Evolutionary conservation across 2,113 vertebrate genomes (phyloP), one percentile per base, ranked within the genome.

Genomic region (Tyto alba): DNA sequence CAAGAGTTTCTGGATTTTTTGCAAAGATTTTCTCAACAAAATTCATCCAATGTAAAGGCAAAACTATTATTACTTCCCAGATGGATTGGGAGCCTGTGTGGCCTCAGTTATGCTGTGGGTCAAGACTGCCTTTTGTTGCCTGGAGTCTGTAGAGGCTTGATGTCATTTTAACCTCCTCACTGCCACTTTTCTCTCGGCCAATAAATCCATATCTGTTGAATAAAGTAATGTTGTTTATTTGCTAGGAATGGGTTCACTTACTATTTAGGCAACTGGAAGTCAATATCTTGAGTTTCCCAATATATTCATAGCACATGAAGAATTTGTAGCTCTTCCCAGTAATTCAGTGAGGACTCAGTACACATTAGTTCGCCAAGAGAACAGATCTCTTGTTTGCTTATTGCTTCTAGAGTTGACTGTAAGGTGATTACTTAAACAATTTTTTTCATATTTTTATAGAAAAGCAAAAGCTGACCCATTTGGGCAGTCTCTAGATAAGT

Each of bases 81-180:
- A 2, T 60, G 60, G 59, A 20, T 23, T 25, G 27, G 23, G 20
- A 52, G 21, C 59, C 16, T 38, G 13, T 30, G 56, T 87, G 84
- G 50, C 15, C 63, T 74, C 17, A 9, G 36, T 34, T 26, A 2
- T 0, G 1, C 26, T 77, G n/a, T 41, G 16, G 7, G 41, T 69
- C 47, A 57, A 77, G 67, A n/a, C 21, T 30, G n/a, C 27, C 48
- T 92, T 82, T 66, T 69, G 41, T 26, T 57, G 40, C n/a, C 29
- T 62, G 45, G 41, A 29, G 6, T 60, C 40, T 73, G 5, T 36
- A 52, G 62, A 68, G 23, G 34, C 16, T 53, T 79, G 25, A 47
- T 40, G 40, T 6, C 0, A 0, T 16, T 66, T 66, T 41, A 80
- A 53, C 13, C 6, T 81, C 29, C 45, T 62, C 16, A 11, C 41